Evolutionary conservation across 2,113 vertebrate genomes (phyloP).

Genomic region (Mus spicilegus): DNA sequence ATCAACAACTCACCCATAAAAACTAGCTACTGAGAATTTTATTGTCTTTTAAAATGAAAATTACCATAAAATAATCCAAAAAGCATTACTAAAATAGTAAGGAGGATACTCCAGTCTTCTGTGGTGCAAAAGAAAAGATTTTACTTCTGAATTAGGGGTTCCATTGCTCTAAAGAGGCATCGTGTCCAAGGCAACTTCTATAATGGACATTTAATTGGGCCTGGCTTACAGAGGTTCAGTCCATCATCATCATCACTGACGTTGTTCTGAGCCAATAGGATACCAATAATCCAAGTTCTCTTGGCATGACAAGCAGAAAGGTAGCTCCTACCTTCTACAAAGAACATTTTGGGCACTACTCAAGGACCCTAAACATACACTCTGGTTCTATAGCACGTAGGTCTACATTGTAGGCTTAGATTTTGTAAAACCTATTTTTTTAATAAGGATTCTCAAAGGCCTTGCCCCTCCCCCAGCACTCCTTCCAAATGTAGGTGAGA

Average conservation of each 20-base stretch:
- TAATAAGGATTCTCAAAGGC: too few species aligned
- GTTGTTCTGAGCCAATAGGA: too few species aligned
- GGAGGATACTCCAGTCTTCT: neutral
- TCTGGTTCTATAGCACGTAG: neutral
- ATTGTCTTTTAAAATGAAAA: neutral
- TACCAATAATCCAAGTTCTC: neutral
- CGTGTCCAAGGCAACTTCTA: too few species aligned
- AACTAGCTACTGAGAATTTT: neutral
- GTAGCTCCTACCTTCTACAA: neutral
- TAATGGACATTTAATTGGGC: too few species aligned
- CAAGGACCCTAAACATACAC: neutral
- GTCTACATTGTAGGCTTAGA: too few species aligned
- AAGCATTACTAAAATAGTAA: neutral
- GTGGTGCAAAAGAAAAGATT: neutral
- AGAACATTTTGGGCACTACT: neutral
- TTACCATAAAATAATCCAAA: neutral
- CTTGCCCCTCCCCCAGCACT: too few species aligned
- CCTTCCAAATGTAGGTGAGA: too few species aligned
- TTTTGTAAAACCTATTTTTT: too few species aligned
- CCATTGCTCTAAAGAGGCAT: too few species aligned
- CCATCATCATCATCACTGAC: too few species aligned
- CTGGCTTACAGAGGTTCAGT: too few species aligned
- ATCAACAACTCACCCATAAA: neutral
- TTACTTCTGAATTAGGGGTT: neutral
- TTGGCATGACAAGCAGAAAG: neutral